These are phyloP conservation scores for Andrena bucephala DNA, from an alignment of 2,888 invertebrate species.

Conservation along the genomic window DNA sequence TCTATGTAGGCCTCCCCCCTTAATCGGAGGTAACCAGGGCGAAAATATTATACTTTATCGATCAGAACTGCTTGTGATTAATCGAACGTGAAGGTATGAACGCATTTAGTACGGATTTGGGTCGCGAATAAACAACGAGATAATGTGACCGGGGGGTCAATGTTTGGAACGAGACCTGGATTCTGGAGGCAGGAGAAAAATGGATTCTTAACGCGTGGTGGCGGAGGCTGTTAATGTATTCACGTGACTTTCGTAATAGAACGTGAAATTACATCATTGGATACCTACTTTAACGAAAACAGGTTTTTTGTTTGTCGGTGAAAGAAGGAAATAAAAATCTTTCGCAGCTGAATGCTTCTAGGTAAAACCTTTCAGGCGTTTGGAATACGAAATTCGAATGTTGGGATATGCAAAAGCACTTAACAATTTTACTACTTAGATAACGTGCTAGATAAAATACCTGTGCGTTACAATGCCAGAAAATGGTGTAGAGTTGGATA, in stretches of 20 bases:
- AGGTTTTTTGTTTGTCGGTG: not conserved
- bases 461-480: too few species aligned
- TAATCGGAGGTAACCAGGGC: too few species aligned
- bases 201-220: not conserved
- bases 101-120: not conserved
- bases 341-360: not conserved
- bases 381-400: not conserved
- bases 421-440: too few species aligned
- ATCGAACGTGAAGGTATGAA: not conserved
- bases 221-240: not conserved
- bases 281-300: not conserved
- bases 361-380: not conserved
- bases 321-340: not conserved
- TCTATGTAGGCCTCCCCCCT: too few species aligned
- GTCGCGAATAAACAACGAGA: not conserved
- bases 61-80: not conserved
- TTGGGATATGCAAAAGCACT: too few species aligned
- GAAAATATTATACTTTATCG: too few species aligned
- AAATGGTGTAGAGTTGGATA: too few species aligned
- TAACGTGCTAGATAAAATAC: too few species aligned
- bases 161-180: conserved; percentile 30
- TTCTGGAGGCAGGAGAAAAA: conserved; percentile 12
- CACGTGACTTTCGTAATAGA: conserved; percentile 12
- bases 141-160: not conserved
- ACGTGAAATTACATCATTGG: conserved; percentile 12